Percentiles rank a stretch among this genome's conserved stretches.
phyloP scores from a whole-genome alignment of 2,113 vertebrate species.

The Tragelaphus scriptus region DNA sequence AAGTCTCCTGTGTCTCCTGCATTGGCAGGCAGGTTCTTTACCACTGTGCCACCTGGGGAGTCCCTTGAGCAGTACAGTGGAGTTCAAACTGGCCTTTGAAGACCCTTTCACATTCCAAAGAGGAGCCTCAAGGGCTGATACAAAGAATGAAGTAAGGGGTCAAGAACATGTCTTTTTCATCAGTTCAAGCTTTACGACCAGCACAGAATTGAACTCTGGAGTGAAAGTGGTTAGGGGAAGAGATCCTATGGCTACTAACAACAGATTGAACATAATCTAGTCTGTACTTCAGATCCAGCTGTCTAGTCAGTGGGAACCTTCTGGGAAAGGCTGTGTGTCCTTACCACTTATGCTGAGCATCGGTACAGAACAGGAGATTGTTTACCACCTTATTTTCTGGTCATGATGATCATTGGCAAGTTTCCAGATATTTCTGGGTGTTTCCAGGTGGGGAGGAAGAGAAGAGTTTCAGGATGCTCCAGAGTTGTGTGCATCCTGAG shows the following conservation, averaged over 20 bases:
- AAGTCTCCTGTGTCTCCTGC: background rate
- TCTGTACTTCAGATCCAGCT: background rate
- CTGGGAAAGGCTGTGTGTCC: background rate
- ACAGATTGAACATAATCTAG: background rate
- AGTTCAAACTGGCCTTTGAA: background rate
- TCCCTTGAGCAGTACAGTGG: background rate
- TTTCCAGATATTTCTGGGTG: background rate
- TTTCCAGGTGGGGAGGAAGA: background rate
- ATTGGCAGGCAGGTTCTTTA: background rate
- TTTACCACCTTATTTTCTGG: background rate
- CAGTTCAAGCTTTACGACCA: background rate
- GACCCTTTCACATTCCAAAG: background rate
- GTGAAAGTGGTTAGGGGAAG: background rate
- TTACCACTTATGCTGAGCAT: background rate
- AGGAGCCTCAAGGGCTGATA: background rate
- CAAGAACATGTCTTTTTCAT: background rate
- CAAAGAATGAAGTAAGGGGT: background rate
- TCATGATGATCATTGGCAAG: background rate
- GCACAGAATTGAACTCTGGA: background rate
- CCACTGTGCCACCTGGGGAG: background rate
- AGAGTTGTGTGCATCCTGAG: background rate
- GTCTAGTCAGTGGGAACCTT: background rate
- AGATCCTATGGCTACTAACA: background rate
- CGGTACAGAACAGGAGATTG: background rate
- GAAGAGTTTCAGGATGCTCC: background rate